Evolutionary conservation across 2,888 invertebrate genomes (phyloP).

Genomic region (Sisyra nigra): DNA sequence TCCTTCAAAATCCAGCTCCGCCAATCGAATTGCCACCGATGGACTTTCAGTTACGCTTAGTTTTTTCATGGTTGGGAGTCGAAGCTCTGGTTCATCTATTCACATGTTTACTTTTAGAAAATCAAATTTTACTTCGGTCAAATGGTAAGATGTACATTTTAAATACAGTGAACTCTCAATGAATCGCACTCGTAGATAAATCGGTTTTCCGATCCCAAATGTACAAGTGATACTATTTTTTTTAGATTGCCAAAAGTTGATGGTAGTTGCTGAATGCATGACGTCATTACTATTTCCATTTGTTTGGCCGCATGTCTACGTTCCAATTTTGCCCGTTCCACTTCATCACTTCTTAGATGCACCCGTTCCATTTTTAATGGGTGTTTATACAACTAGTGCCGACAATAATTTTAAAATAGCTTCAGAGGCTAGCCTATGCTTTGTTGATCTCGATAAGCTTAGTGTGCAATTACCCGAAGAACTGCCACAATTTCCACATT

Average conservation of each 20-base stretch:
- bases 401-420: slow-evolving; percentile 47
- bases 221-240: too few relatives aligned
- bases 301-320: slow-evolving; percentile 97
- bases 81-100: slow-evolving; percentile 87
- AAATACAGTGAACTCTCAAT: too few relatives aligned
- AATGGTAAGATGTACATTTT: slow-evolving; percentile 42
- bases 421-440: slow-evolving; percentile 78
- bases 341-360: slow-evolving; percentile 95
- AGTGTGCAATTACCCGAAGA: slow-evolving; percentile 91
- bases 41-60: slow-evolving; percentile 77
- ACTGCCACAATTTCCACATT: slow-evolving; percentile 82
- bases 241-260: slow-evolving; percentile 88
- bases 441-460: slow-evolving; percentile 90
- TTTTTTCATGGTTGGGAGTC: slow-evolving; percentile 80
- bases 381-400: slow-evolving; percentile 35
- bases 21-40: slow-evolving; percentile 81
- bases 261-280: slow-evolving; percentile 92
- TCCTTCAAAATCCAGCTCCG: slow-evolving; percentile 60
- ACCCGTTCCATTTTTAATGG: slow-evolving; percentile 99
- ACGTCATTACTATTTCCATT: slow-evolving; percentile 85
- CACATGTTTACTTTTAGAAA: slow-evolving; percentile 89
- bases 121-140: slow-evolving; percentile 89
- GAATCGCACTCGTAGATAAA: too few relatives aligned
- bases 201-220: too few relatives aligned
- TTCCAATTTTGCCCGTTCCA: slow-evolving; percentile 91